Evolutionary conservation across 1,140 invertebrate species (phyloP).

Genomic region (Magallana gigas): DNA sequence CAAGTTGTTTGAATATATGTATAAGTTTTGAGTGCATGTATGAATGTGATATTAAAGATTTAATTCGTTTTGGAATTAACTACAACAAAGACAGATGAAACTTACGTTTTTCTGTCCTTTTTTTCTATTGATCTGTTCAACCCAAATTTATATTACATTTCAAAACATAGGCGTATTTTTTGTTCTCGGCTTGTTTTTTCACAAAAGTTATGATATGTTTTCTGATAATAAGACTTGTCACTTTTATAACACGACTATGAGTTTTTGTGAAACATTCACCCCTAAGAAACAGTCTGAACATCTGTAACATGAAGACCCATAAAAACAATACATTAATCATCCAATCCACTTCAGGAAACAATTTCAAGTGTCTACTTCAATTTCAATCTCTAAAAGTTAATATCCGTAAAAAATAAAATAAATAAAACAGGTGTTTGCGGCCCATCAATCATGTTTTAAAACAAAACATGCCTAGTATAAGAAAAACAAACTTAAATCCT

Average conservation of each 20-base stretch:
- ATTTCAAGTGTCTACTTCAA: constrained; percentile 1
- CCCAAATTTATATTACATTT: too few relatives aligned
- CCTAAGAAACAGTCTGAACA: background rate
- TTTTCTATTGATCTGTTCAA: too few relatives aligned
- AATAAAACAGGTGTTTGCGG: too few relatives aligned
- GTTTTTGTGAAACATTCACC: constrained; percentile 13
- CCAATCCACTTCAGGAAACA: background rate
- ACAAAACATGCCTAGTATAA: background rate
- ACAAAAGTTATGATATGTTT: background rate
- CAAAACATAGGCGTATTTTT: too few relatives aligned
- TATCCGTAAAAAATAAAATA: background rate
- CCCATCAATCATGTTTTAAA: constrained; percentile 15
- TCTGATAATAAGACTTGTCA: background rate
- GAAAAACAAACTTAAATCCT: background rate
- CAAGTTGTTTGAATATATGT: too few relatives aligned
- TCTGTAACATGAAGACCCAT: background rate
- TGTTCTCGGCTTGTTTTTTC: too few relatives aligned
- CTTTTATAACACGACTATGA: background rate
- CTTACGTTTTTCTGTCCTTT: too few relatives aligned
- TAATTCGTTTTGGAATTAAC: too few relatives aligned
- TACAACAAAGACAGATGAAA: too few relatives aligned
- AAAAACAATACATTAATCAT: constrained; percentile 16
- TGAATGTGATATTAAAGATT: too few relatives aligned
- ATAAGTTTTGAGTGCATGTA: too few relatives aligned
- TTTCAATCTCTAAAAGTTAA: background rate